Conservation (phyloP, 2,797 vertebrate genomes). For the Gadopsis marmoratus region DNA sequence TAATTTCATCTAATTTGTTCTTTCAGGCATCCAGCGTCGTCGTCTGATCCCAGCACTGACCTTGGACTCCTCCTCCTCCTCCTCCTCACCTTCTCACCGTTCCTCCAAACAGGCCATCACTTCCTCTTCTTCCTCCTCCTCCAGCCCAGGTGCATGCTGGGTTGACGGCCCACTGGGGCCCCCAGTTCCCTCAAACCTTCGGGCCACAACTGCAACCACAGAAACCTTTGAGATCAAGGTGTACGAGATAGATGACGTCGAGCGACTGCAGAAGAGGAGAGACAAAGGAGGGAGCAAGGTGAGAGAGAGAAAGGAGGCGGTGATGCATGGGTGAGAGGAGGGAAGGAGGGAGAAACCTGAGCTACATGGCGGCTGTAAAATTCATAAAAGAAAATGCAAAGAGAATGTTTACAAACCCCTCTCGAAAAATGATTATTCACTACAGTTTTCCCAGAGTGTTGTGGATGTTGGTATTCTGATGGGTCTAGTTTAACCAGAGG, state of each 20-base stretch:
- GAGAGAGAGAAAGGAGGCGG: slow-evolving; percentile 55
- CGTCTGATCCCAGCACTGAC: slow-evolving; percentile 93
- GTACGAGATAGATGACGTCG: slow-evolving; percentile 98
- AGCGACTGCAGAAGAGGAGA: slow-evolving; percentile 92
- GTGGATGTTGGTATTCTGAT: not conserved
- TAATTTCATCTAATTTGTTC: slow-evolving; percentile 2
- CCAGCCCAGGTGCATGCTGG: slow-evolving; percentile 92
- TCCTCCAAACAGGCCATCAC: slow-evolving; percentile 89
- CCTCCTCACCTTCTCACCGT: slow-evolving; percentile 78
- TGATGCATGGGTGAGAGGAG: slow-evolving; percentile 1
- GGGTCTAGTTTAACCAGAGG: not conserved
- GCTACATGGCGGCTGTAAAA: no score
- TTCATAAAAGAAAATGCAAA: not conserved
- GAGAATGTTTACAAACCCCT: not conserved
- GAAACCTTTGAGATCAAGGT: slow-evolving; percentile 99
- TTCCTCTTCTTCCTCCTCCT: slow-evolving; percentile 80
- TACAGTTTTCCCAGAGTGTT: not conserved
- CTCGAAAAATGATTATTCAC: not conserved
- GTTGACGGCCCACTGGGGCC: slow-evolving; percentile 94
- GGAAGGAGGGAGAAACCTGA: not conserved
- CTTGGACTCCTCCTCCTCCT: slow-evolving; percentile 86
- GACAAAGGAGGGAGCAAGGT: slow-evolving; percentile 90
- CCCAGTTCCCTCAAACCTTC: slow-evolving; percentile 77
- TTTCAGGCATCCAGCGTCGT: slow-evolving; percentile 92
- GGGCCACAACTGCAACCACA: slow-evolving; percentile 74